Conservation (phyloP, 2,113 vertebrate species). For the Stegostoma tigrinum region DNA sequence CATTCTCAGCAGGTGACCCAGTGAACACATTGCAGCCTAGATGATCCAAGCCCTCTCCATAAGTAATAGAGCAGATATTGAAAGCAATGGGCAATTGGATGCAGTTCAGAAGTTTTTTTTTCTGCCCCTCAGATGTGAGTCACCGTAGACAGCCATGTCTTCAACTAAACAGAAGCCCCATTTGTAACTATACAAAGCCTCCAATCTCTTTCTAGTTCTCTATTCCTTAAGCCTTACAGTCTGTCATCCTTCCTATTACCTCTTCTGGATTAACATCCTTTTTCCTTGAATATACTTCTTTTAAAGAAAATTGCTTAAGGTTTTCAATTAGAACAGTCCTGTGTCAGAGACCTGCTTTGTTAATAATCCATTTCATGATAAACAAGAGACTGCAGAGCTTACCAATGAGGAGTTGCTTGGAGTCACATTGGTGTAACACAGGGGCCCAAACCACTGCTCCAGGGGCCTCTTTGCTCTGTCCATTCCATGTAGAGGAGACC, state of each 20-base stretch:
- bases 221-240: background rate
- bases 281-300: background rate
- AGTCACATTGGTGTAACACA: background rate
- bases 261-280: background rate
- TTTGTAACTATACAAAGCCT: background rate
- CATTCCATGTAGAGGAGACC: slow-evolving; percentile 48
- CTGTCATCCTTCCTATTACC: background rate
- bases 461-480: slow-evolving; percentile 46
- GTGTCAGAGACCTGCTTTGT: background rate
- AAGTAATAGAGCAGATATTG: no score
- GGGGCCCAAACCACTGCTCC: slow-evolving; percentile 39
- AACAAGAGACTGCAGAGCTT: background rate
- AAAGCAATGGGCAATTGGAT: background rate
- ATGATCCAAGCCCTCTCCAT: no score
- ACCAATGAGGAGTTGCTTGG: background rate
- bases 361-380: background rate
- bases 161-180: background rate
- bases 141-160: background rate
- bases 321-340: background rate
- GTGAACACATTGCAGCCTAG: no score
- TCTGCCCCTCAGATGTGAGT: background rate
- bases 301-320: no score
- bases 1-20: background rate
- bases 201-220: background rate
- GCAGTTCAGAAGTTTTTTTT: no score